A percentile compares a stretch with the other conserved stretches of the same genome.
These are phyloP conservation scores for Podarcis raffonei DNA, from an alignment of 2,113 vertebrate genomes.

Conservation along the genomic window DNA sequence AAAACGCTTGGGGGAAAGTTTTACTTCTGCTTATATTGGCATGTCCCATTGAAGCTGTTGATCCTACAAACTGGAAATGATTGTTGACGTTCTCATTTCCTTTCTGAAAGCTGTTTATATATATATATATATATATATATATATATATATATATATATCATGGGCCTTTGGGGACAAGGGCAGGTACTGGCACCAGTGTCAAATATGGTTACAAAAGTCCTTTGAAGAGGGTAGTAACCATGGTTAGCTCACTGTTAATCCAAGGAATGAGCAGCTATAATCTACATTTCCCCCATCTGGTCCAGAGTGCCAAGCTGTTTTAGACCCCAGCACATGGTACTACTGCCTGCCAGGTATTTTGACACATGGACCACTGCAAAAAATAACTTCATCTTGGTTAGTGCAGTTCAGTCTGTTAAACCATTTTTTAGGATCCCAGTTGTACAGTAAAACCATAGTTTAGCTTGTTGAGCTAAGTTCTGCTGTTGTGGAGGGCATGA, in stretches of 20 bases:
- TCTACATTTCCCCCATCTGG: background rate
- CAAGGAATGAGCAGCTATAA: background rate
- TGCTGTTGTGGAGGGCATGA: background rate
- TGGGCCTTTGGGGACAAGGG: background rate
- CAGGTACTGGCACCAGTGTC: background rate
- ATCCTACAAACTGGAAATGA: background rate
- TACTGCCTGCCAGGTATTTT: background rate
- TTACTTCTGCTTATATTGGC: background rate
- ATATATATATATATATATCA: background rate
- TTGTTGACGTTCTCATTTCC: background rate
- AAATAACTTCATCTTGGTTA: background rate
- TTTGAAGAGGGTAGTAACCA: background rate
- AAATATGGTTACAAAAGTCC: background rate
- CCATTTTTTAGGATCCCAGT: background rate
- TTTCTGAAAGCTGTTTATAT: background rate
- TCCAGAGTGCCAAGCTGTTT: background rate
- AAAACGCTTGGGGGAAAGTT: background rate
- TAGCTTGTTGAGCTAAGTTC: background rate
- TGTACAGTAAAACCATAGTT: background rate
- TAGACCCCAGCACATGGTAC: background rate
- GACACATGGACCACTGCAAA: background rate
- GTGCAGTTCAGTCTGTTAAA: background rate
- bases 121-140: too few species aligned
- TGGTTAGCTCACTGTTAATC: background rate
- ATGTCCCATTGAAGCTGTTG: background rate